Evolutionary conservation across 2,888 invertebrate species (phyloP), one percentile per base, ranked within the genome.

Genomic region (Drosophila meridiana): DNA sequence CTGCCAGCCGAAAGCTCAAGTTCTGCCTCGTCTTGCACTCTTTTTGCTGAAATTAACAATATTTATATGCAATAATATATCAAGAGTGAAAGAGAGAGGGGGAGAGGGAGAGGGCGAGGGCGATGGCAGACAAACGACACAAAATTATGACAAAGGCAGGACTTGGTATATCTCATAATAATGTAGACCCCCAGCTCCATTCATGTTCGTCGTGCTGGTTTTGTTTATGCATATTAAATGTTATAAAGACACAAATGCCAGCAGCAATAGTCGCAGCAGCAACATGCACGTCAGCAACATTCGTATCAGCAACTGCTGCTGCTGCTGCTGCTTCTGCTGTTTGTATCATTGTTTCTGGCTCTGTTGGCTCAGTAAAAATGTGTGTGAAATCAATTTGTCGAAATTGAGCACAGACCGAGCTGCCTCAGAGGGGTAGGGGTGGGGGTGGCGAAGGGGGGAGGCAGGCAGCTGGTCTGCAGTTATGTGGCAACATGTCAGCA

Each of bases 331-430:
- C n/a, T 53, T 36, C 62, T 60, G 32, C 7, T 45, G 38, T 50
- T 61, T 32, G 64, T 73, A 61, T 61, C 57, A 69, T 60, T 79
- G 70, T 69, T 60, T 52, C 61, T 36, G 43, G 52, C 47, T 56
- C 28, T 64, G 38, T 45, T 58, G 42, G 36, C 26, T 42, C 43
- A 57, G 79, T 65, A 74, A 71, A 74, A 71, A 68, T 82, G 80
- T 82, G 85, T 89, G 86, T 89, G 88, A 87, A 86, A 86, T 86
- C 86, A 86, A 86, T 86, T 86, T 86, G 90, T 86, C 80, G 66
- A 85, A 89, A 86, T 89, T 82, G 73, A 76, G 83, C 76, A 70
- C 76, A 80, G 20, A 45, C 48, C 26, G 26, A 36, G 28, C 28
- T 4, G 34, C 20, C 4, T 3, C 6, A n/a, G 52, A 26, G 13